Conservation (phyloP, 37 sponge, comb jelly and placozoan species). For the Bolinopsis microptera region DNA sequence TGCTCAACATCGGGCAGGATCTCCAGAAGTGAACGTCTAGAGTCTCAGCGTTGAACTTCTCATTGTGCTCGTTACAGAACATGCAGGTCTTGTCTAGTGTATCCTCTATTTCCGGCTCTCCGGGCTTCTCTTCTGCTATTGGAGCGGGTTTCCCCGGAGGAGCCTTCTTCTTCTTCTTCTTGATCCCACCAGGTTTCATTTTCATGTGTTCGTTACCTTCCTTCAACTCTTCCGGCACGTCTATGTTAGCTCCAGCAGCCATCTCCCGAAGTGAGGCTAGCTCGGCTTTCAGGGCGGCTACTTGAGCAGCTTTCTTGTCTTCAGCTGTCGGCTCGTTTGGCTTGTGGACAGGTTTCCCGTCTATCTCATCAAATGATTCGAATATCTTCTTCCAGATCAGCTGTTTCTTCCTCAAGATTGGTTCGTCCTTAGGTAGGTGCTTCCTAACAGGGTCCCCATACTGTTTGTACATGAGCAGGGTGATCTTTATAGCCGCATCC, state of each 20-base stretch:
- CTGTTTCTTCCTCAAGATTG: constrained; percentile 68
- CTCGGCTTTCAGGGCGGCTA: constrained; percentile 65
- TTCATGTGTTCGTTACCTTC: not conserved
- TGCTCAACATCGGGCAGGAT: constrained; percentile 77
- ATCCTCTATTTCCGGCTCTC: not conserved
- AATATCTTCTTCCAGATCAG: constrained; percentile 74
- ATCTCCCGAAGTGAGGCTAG: constrained; percentile 62
- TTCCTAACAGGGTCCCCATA: constrained; percentile 63
- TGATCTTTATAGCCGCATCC: constrained; percentile 71
- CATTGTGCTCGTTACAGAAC: constrained; percentile 72
- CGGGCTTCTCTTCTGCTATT: not conserved
- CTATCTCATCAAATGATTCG: constrained; percentile 78
- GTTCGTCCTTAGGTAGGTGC: constrained; percentile 68
- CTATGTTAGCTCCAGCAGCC: constrained; percentile 57
- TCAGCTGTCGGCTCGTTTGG: constrained; percentile 63
- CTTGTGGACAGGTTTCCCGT: constrained; percentile 69
- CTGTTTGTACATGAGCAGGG: constrained; percentile 69
- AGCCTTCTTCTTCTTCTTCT: not conserved
- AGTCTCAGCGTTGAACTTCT: constrained; percentile 58
- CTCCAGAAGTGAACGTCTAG: constrained; percentile 73
- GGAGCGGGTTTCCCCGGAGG: not conserved
- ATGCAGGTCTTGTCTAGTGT: constrained; percentile 71
- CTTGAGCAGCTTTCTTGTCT: constrained; percentile 54
- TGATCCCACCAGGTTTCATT: not conserved
- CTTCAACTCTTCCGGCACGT: not conserved